phyloP scores from a whole-genome alignment of 2,888 invertebrate genomes.

The Mayetiola destructor region DNA sequence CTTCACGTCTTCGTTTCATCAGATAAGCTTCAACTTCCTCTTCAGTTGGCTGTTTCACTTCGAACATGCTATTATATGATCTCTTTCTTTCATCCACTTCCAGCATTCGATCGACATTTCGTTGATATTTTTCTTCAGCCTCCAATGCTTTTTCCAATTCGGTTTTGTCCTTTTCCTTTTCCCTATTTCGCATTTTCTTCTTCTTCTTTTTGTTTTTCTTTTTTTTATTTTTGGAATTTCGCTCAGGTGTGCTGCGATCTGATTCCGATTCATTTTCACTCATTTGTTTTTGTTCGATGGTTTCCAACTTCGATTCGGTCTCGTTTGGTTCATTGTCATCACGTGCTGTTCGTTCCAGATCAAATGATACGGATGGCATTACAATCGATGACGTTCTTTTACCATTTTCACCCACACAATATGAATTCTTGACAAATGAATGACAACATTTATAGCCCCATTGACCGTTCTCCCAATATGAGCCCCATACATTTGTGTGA shows the following conservation, averaged over 20 bases:
- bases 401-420: constrained; percentile 53
- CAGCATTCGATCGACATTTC: constrained; percentile 47
- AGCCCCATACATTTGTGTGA: constrained; percentile 92
- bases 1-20: constrained; percentile 66
- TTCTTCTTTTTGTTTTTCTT: constrained; percentile 18
- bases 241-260: constrained; percentile 17
- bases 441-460: constrained; percentile 98
- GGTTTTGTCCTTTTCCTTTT: constrained; percentile 36
- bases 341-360: background rate
- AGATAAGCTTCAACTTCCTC: constrained; percentile 89
- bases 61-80: constrained; percentile 80
- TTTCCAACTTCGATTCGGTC: constrained; percentile 23
- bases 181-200: constrained; percentile 35
- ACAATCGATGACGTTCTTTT: background rate
- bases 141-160: constrained; percentile 38
- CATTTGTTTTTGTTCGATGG: constrained; percentile 18
- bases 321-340: constrained; percentile 4
- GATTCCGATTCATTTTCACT: constrained; percentile 17
- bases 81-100: constrained; percentile 78
- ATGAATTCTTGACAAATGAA: constrained; percentile 77
- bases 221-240: constrained; percentile 22
- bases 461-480: constrained; percentile 78
- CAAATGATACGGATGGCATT: background rate
- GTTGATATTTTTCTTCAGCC: constrained; percentile 46
- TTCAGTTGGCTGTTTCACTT: constrained; percentile 70